Evolutionary conservation across 2,797 vertebrate genomes (phyloP), one percentile per base, ranked within the genome.

Genomic region (Tragelaphus eurycerus): DNA sequence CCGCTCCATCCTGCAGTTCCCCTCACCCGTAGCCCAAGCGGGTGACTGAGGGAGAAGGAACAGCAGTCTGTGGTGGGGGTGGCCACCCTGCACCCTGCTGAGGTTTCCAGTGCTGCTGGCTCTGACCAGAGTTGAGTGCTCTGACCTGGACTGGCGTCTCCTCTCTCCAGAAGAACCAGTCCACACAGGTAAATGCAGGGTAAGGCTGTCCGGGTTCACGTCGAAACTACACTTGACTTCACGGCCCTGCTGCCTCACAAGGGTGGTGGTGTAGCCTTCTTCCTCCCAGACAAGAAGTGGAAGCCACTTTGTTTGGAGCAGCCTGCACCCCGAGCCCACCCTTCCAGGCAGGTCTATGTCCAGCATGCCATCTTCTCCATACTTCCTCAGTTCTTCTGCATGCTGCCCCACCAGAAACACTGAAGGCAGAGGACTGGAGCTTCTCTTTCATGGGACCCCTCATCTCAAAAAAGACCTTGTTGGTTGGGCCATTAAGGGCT

Each of bases 281-380:
- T 59, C 52, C 43, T 54, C 60, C 1, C 17, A 21, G 23, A 17
- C 81, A 34, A 16, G 19, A 43, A 60, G 23, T 7, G 34, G 17
- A 43, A 19, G 6, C 43, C 7, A 7, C 9, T 79, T 16, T 6
- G 0, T 31, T 64, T 1, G 9, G 21, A 27, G 29, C 48, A 27
- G 9, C 12, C 48, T 6, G 52, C 43, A 6, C 67, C 29, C n/a
- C 2, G 4, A 34, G 46, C 23, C 64, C 59, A 29, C 46, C 55
- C 54, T 31, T 29, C 31, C 19, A 25, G 8, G 15, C n/a, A 17
- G 38, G 27, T 16, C 34, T 27, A 0, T 14, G 38, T 31, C n/a
- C 19, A 16, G 2, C 46, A 4, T 0, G 4, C 3, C 29, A 2
- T 7, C 52, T 34, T 54, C 19, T 50, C 15, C 19, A 31, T n/a